phyloP scores from a whole-genome alignment of 2,888 invertebrate species.

The Saturnia japonica region DNA sequence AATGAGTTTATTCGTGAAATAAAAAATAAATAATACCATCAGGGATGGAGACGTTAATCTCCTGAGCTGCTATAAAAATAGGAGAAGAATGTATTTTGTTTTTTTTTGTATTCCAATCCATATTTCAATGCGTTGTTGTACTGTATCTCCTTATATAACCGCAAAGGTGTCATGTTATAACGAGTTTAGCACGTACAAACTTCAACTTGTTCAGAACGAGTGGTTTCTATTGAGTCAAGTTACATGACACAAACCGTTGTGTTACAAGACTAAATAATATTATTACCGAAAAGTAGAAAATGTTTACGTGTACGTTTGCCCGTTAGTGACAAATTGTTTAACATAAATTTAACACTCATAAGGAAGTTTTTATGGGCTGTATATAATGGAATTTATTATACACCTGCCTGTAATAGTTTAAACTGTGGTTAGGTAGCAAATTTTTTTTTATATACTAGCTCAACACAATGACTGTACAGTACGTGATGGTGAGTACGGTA shows the following conservation, averaged over 20 bases:
- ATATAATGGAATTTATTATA: neutral
- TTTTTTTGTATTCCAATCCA: neutral
- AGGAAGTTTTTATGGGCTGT: neutral
- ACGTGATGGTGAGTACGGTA: no score
- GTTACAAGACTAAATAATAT: neutral
- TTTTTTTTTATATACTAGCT: no score
- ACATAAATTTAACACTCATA: neutral
- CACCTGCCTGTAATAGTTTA: neutral
- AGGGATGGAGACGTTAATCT: no score
- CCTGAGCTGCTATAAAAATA: no score
- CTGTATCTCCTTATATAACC: slow-evolving; percentile 3
- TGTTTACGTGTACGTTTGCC: neutral
- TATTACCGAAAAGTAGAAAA: neutral
- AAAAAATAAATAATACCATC: no score
- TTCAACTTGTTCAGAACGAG: slow-evolving; percentile 19
- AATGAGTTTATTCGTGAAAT: no score
- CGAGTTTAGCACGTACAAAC: slow-evolving; percentile 20
- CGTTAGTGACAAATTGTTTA: neutral
- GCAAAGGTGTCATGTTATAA: slow-evolving; percentile 20
- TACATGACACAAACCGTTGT: slow-evolving; percentile 4
- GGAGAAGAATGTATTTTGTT: no score
- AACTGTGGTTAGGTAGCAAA: neutral
- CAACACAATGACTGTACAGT: no score
- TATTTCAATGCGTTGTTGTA: neutral
- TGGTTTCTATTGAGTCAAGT: slow-evolving; percentile 15